Conservation (phyloP, 2,888 invertebrate genomes). For the Acrobasis repandana region DNA sequence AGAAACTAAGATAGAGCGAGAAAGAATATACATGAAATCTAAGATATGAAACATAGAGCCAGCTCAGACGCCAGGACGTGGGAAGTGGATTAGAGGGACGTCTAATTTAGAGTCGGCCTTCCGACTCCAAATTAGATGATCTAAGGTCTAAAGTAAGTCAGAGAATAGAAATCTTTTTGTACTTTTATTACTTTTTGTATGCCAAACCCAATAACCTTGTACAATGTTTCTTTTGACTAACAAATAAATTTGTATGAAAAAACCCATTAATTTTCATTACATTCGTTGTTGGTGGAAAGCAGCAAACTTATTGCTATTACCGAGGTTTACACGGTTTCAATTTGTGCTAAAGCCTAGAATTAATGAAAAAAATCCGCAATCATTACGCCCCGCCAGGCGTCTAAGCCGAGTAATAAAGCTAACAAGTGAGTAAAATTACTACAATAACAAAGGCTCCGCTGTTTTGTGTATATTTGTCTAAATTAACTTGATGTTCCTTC, state of each 20-base stretch:
- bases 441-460: background rate
- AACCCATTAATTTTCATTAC: background rate
- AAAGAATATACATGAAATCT: too few relatives aligned
- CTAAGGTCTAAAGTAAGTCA: too few relatives aligned
- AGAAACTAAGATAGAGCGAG: too few relatives aligned
- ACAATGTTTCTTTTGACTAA: background rate
- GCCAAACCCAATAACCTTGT: too few relatives aligned
- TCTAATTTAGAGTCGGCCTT: too few relatives aligned
- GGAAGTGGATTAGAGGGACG: too few relatives aligned
- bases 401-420: slow-evolving; percentile 10
- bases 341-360: slow-evolving; percentile 8
- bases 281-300: background rate
- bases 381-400: slow-evolving; percentile 3
- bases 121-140: too few relatives aligned
- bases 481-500: background rate
- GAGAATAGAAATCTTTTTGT: too few relatives aligned
- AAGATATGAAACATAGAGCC: too few relatives aligned
- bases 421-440: slow-evolving; percentile 12
- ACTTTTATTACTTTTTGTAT: too few relatives aligned
- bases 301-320: background rate
- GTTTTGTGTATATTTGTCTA: background rate
- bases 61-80: too few relatives aligned
- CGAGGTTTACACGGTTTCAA: slow-evolving; percentile 12
- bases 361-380: background rate
- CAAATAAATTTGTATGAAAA: background rate